Evolutionary conservation across 2,888 invertebrate genomes (phyloP).

Genomic region (Acanthoscelides obtectus): DNA sequence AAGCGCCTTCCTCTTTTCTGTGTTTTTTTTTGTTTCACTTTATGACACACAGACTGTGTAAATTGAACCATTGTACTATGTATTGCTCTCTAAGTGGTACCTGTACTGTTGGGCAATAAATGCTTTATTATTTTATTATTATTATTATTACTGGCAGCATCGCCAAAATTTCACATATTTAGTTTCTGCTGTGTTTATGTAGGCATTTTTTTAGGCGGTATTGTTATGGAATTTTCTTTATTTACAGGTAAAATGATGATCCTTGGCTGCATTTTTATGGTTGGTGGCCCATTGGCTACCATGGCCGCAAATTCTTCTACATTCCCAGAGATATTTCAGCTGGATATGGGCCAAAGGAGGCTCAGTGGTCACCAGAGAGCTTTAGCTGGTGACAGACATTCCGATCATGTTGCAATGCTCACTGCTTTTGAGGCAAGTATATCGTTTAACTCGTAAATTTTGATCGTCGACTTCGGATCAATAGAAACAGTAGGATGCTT

Average conservation of each 20-base stretch:
- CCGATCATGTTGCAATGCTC: constrained; percentile 94
- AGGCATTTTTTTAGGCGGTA: no score
- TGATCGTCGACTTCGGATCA: no score
- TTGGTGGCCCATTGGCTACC: constrained; percentile 86
- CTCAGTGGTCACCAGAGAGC: constrained; percentile 81
- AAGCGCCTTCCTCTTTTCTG: no score
- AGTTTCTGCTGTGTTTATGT: no score
- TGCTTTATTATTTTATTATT: no score
- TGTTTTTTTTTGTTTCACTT: no score
- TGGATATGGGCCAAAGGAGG: constrained; percentile 70
- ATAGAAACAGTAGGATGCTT: constrained; percentile 1
- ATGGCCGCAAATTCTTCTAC: constrained; percentile 95
- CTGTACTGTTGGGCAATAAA: no score
- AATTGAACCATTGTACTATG: no score
- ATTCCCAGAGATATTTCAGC: constrained; percentile 89
- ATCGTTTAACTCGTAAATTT: neutral
- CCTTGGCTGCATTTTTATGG: constrained; percentile 84
- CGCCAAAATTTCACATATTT: no score
- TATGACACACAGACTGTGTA: no score
- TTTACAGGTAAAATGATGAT: constrained; percentile 58
- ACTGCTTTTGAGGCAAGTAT: constrained; percentile 74
- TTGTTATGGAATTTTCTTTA: neutral
- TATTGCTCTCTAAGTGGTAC: no score
- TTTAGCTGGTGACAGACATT: constrained; percentile 79
- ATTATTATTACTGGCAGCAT: no score